Percentiles rank a stretch among this genome's conserved stretches.
Evolutionary conservation across 1,140 invertebrate species (phyloP).

Genomic region (Cotesia vestalis): DNA sequence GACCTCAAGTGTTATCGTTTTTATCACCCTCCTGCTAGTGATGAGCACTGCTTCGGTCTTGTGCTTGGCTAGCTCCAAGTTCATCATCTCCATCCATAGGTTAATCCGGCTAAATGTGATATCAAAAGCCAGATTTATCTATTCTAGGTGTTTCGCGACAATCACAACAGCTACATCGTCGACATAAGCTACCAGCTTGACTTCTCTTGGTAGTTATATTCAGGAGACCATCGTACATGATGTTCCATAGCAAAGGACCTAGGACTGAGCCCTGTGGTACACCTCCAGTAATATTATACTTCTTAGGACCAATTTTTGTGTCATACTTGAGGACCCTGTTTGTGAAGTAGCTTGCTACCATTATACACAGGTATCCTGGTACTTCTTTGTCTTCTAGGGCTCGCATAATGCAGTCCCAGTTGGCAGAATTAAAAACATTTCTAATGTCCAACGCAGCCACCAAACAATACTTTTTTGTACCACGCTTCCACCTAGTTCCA

Average conservation of each 20-base stretch:
- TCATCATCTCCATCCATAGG: conserved; percentile 19
- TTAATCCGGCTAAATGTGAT: conserved; percentile 4
- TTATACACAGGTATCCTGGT: background rate
- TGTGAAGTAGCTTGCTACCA: conserved; percentile 17
- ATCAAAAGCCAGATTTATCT: conserved; percentile 3
- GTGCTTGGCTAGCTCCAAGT: conserved; percentile 19
- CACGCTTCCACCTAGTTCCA: conserved; percentile 8
- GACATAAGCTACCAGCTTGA: conserved; percentile 3
- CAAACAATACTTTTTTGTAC: conserved; percentile 23
- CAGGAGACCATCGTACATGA: conserved; percentile 22
- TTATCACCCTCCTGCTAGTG: conserved; percentile 14
- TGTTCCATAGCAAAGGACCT: conserved; percentile 14
- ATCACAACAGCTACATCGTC: conserved; percentile 26
- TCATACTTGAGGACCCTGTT: conserved; percentile 20
- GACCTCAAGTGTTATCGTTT: conserved; percentile 22
- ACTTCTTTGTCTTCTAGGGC: background rate
- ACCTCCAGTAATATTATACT: conserved; percentile 18
- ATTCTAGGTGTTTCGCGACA: conserved; percentile 10
- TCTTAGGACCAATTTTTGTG: conserved; percentile 5
- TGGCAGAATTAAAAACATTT: conserved; percentile 38
- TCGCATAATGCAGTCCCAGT: conserved; percentile 19
- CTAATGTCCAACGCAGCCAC: conserved; percentile 34
- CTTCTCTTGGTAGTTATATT: background rate
- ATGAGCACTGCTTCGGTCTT: conserved; percentile 32
- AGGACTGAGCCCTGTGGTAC: conserved; percentile 24